Base-by-base conservation (phyloP, 1,140 invertebrate species). In the Sminthurinus signatus region DNA sequence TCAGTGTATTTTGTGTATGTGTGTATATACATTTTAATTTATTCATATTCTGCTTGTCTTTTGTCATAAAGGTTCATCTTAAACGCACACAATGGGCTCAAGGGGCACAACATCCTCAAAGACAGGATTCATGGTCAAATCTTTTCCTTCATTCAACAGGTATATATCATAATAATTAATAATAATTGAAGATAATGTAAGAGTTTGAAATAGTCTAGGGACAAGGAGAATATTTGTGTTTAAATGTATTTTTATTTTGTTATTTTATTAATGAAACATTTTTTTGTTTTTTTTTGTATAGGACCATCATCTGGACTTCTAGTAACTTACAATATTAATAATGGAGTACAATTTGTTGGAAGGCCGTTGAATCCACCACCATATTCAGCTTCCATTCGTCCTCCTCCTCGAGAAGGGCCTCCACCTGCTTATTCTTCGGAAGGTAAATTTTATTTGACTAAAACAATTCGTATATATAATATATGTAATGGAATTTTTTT, bases 391-490 rank as follows among this genome's bases (percentile, higher is more conserved):
- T 77, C 81, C 0, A 76, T 81, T 68, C 70, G 77, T 10, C 74
- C 77, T 46, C 77, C 77, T 25, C 75, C 76, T 0, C 48, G 73
- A 23, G 81, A 82, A 60, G 81, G 80, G 2, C 81, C 82, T 0
- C 82, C 82, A 1, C 82, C 82, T 0, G 79, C 81, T 17, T 83
- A 83, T 63, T 67, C 78, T 2, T 81, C 80, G 28, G 72, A 76
- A 32, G 81, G 82, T n/a, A n/a, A n/a, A n/a, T n/a, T n/a, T n/a
- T n/a, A n/a, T n/a, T n/a, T n/a, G n/a, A n/a, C n/a, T n/a, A n/a
- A n/a, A n/a, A n/a, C n/a, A n/a, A n/a, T n/a, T n/a, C n/a, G n/a
- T n/a, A n/a, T n/a, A n/a, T n/a, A n/a, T n/a, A n/a, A n/a, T n/a
- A n/a, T n/a, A n/a, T n/a, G n/a, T n/a, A n/a, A n/a, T n/a, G n/a